Conservation (phyloP, 2,888 invertebrate species). For the Acleris cristana region DNA sequence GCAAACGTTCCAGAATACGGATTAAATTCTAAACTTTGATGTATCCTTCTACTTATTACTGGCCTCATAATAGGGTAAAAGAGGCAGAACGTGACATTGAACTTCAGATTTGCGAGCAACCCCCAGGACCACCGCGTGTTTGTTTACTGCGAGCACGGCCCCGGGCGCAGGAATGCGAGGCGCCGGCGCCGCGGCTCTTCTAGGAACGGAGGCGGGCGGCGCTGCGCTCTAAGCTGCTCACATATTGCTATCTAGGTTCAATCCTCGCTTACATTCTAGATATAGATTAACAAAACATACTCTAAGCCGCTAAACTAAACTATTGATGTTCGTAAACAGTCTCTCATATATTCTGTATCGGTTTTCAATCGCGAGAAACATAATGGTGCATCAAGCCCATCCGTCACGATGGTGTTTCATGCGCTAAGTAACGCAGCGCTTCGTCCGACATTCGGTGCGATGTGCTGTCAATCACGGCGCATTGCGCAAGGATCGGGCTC, state of each 20-base stretch:
- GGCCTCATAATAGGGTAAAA: too few species aligned
- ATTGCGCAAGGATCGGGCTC: conserved; percentile 7
- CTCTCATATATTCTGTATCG: neutral
- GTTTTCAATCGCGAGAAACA: neutral
- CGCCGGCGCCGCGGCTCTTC: conserved; percentile 31
- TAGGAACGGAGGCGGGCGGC: conserved; percentile 25
- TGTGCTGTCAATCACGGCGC: conserved; percentile 16
- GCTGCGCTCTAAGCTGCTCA: neutral
- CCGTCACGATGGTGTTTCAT: conserved; percentile 10
- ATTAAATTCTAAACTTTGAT: neutral
- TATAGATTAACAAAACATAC: neutral
- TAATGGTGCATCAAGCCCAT: conserved; percentile 14
- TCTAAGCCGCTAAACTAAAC: neutral
- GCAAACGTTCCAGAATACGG: conserved; percentile 2
- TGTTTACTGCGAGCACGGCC: neutral
- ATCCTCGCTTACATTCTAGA: conserved; percentile 3
- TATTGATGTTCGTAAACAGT: neutral
- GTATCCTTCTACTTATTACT: too few species aligned
- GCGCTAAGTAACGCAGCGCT: neutral
- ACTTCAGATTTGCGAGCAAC: neutral
- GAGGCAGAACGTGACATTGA: too few species aligned
- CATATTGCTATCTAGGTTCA: too few species aligned
- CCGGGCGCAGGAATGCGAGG: conserved; percentile 6
- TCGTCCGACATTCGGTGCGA: conserved; percentile 15
- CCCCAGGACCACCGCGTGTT: neutral